These are phyloP conservation scores for Hyalella azteca DNA, from an alignment of 2,888 invertebrate species.

Conservation along the genomic window DNA sequence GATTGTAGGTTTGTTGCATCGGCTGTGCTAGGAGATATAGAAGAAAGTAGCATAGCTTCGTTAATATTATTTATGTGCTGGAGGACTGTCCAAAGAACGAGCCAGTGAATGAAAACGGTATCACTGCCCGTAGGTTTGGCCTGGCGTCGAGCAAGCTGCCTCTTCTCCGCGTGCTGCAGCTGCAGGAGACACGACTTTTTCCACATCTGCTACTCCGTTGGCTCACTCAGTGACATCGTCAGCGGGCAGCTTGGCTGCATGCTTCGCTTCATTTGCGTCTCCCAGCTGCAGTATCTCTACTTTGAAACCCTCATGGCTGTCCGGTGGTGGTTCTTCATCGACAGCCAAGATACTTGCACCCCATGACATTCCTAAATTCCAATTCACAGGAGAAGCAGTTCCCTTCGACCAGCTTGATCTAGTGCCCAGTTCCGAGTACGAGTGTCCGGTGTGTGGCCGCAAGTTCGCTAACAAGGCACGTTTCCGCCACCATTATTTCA, in stretches of 20 bases:
- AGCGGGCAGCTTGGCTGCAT: not conserved
- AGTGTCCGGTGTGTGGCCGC: slow-evolving; percentile 5
- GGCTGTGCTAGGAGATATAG: no score
- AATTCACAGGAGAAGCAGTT: no score
- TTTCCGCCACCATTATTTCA: slow-evolving; percentile 50
- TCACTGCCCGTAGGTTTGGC: slow-evolving; percentile 30
- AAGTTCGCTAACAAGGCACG: slow-evolving; percentile 47
- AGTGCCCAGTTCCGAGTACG: slow-evolving; percentile 23
- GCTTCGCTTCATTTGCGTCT: not conserved
- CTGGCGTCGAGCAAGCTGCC: not conserved
- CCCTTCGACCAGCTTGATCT: slow-evolving; percentile 29
- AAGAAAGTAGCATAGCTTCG: no score
- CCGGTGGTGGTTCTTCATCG: no score
- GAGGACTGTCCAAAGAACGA: no score
- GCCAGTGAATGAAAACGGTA: not conserved
- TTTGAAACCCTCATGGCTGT: not conserved
- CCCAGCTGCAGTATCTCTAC: no score
- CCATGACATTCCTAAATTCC: no score
- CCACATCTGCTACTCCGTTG: not conserved
- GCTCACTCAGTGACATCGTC: not conserved
- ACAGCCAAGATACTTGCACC: no score
- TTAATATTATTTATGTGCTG: no score
- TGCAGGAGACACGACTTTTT: not conserved
- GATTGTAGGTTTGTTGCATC: no score
- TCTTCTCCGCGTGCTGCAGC: not conserved